Conservation (phyloP, 2,113 vertebrate genomes). For the Saimiri boliviensis region DNA sequence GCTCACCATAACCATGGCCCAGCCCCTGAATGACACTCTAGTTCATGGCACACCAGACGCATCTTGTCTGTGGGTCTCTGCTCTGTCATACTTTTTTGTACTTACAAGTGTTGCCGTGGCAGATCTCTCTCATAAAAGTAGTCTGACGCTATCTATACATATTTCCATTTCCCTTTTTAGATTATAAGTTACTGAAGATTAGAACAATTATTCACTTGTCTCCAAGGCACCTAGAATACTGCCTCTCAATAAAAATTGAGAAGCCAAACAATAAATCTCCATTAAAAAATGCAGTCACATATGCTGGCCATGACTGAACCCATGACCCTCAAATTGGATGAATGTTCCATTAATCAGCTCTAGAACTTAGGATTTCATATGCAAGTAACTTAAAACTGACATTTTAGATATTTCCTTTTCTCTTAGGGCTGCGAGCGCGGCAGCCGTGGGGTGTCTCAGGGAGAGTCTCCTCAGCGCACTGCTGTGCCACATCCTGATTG, state of each 20-base stretch:
- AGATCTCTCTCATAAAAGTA: neutral
- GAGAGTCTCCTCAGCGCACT: too few relatives aligned
- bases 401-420: slow-evolving; percentile 77
- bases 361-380: neutral
- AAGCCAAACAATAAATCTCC: neutral
- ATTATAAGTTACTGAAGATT: neutral
- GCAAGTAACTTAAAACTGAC: slow-evolving; percentile 41
- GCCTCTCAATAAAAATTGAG: neutral
- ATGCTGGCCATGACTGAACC: neutral
- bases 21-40: neutral
- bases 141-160: neutral
- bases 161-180: slow-evolving; percentile 32
- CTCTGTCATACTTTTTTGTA: neutral
- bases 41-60: neutral
- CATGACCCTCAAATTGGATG: neutral
- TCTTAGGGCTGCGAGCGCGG: slow-evolving; percentile 67
- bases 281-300: neutral
- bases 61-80: neutral
- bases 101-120: neutral
- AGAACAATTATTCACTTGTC: neutral
- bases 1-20: neutral
- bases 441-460: too few relatives aligned
- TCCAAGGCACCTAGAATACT: neutral
- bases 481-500: too few relatives aligned
- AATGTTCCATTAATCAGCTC: neutral